Evolutionary conservation across 2,113 vertebrate genomes (phyloP).

Genomic region (Probosciger aterrimus): DNA sequence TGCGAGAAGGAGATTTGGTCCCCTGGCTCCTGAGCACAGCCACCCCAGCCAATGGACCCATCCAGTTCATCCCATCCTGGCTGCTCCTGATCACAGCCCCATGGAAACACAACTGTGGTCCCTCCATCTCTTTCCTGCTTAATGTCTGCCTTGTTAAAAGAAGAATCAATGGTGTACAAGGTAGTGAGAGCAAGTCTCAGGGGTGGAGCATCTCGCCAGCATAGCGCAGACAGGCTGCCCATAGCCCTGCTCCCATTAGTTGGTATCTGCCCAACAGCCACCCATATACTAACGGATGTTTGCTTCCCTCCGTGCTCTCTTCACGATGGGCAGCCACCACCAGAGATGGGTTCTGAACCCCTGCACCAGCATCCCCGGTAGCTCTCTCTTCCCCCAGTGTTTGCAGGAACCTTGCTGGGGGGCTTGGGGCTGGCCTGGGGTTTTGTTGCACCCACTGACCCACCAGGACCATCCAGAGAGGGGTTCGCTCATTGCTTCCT

Average conservation of each 20-base stretch:
- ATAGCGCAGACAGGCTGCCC: background rate
- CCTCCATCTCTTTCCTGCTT: background rate
- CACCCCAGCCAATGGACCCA: accelerated
- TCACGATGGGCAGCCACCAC: background rate
- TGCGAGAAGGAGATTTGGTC: background rate
- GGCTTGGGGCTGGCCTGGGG: background rate
- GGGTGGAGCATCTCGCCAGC: background rate
- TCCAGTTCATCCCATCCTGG: accelerated
- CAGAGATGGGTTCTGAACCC: background rate
- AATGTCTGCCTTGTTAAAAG: background rate
- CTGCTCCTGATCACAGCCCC: background rate
- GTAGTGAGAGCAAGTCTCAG: background rate
- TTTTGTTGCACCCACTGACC: background rate
- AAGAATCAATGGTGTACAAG: background rate
- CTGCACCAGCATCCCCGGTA: background rate
- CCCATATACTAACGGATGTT: background rate
- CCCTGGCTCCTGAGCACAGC: background rate
- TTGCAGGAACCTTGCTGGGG: background rate
- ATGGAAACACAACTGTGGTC: background rate
- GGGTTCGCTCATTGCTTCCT: background rate
- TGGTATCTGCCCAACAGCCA: background rate
- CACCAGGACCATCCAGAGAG: background rate
- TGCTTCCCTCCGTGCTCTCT: background rate
- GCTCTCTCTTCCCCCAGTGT: background rate
- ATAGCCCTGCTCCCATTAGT: background rate